These are phyloP conservation scores for Lasius fuliginosus DNA, from an alignment of 2,888 invertebrate species.

Conservation along the genomic window DNA sequence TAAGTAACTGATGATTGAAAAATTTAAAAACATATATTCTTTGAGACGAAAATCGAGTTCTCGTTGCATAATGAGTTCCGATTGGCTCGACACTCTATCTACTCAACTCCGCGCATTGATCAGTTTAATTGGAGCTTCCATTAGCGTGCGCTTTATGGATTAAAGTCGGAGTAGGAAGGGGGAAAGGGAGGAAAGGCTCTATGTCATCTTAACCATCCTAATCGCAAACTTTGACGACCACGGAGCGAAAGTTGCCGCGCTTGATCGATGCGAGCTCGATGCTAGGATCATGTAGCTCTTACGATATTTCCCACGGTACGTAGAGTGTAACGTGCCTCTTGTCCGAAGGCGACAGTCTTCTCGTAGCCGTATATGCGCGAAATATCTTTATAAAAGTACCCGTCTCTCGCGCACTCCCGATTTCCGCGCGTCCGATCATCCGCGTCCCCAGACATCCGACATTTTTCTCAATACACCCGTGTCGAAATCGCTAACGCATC, in stretches of 20 bases:
- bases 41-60: not conserved
- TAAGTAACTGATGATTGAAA: not conserved
- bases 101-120: constrained; percentile 32
- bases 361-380: not conserved
- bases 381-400: constrained; percentile 52
- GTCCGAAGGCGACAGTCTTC: constrained; percentile 1
- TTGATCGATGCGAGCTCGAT: constrained; percentile 48
- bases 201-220: constrained; percentile 54
- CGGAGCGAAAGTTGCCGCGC: constrained; percentile 42
- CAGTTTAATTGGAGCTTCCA: constrained; percentile 54
- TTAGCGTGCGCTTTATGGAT: constrained; percentile 50
- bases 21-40: not conserved
- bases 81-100: not conserved
- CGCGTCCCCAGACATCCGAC: constrained; percentile 22
- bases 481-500: constrained; percentile 16
- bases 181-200: not conserved
- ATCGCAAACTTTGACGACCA: constrained; percentile 37
- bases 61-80: not conserved
- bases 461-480: constrained; percentile 41
- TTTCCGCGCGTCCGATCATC: constrained; percentile 28
- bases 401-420: constrained; percentile 10
- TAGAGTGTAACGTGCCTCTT: constrained; percentile 30
- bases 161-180: constrained; percentile 13
- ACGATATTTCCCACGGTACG: constrained; percentile 51
- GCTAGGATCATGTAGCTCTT: constrained; percentile 38